Conservation (phyloP, 2,797 vertebrate species). For the Limosa lapponica region DNA sequence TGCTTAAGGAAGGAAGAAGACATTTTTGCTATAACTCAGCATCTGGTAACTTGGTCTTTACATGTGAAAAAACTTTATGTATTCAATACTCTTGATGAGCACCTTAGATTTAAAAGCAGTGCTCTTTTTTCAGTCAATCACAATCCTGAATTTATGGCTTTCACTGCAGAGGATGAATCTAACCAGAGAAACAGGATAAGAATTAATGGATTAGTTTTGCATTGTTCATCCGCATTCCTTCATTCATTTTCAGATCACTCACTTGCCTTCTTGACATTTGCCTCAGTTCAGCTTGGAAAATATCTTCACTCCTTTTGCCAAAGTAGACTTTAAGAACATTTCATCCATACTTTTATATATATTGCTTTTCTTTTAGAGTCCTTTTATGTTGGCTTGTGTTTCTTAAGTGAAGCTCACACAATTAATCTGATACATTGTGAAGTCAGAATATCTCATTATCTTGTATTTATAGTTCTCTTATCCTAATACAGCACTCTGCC, state of each 20-base stretch:
- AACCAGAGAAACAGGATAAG: neutral
- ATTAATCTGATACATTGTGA: constrained; percentile 2
- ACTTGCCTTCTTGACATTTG: neutral
- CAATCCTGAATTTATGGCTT: constrained; percentile 20
- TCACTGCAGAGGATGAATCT: neutral
- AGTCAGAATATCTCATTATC: neutral
- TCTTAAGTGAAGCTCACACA: neutral
- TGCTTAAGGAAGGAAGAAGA: neutral
- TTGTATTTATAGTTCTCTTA: neutral
- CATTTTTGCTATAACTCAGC: neutral
- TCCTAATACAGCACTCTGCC: neutral
- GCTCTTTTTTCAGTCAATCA: constrained; percentile 27
- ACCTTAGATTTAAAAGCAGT: constrained; percentile 9
- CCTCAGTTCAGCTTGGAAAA: constrained; percentile 10
- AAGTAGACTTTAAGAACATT: neutral
- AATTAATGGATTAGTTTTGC: constrained; percentile 27
- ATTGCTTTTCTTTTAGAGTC: neutral
- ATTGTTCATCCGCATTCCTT: neutral
- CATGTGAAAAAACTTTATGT: neutral
- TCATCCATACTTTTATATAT: neutral
- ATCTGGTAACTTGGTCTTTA: neutral
- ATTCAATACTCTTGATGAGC: constrained; percentile 2
- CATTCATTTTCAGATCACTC: neutral
- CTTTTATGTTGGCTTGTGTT: constrained; percentile 18
- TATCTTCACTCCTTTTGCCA: constrained; percentile 4